phyloP scores from a whole-genome alignment of 2,888 invertebrate species.

The Pyrocoelia pectoralis region DNA sequence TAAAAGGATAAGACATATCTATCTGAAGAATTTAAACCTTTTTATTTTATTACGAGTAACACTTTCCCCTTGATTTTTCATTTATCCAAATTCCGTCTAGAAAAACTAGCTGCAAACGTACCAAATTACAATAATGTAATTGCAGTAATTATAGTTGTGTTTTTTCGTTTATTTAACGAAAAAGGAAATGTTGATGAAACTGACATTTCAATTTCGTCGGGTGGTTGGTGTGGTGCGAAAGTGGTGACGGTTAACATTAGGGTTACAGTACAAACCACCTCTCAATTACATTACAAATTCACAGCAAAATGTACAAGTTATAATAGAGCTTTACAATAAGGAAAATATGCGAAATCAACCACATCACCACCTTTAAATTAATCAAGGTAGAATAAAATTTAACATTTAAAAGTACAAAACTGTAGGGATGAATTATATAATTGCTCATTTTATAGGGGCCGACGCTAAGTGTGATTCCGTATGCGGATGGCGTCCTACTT shows the following conservation, averaged over 20 bases:
- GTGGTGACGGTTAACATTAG: slow-evolving; percentile 31
- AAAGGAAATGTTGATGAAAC: slow-evolving; percentile 47
- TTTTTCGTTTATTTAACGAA: neutral
- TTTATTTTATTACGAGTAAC: too few species aligned
- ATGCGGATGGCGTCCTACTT: slow-evolving; percentile 56
- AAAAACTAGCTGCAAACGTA: too few species aligned
- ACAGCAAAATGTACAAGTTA: neutral
- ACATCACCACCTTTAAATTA: too few species aligned
- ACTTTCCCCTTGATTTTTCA: too few species aligned
- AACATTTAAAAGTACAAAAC: slow-evolving; percentile 23
- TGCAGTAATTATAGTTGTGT: neutral
- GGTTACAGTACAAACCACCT: slow-evolving; percentile 29
- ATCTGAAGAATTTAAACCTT: too few species aligned
- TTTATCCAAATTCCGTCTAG: too few species aligned
- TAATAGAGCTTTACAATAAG: neutral
- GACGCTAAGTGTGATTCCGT: slow-evolving; percentile 53
- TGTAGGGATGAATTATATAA: slow-evolving; percentile 54
- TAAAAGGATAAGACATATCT: too few species aligned
- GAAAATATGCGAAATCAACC: neutral
- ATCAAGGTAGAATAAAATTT: too few species aligned
- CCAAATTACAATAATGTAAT: too few species aligned
- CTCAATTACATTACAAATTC: slow-evolving; percentile 28
- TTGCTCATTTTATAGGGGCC: slow-evolving; percentile 56
- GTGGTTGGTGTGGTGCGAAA: slow-evolving; percentile 39
- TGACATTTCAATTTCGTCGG: slow-evolving; percentile 58